phyloP scores from a whole-genome alignment of 2,113 vertebrate genomes.

The Mesoclemmys tuberculata region DNA sequence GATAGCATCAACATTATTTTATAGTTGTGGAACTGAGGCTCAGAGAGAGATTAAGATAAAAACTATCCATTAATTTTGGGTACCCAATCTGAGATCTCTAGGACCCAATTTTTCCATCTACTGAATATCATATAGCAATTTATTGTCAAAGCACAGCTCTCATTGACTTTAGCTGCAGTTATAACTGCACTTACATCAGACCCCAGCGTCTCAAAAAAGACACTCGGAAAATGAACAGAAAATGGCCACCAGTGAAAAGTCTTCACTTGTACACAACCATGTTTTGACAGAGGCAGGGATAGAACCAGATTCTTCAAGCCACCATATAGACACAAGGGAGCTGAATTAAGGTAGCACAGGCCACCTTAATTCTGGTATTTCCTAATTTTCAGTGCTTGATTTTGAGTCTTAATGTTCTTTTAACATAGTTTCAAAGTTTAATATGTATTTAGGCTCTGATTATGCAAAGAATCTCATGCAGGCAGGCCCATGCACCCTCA shows the following conservation, averaged over 20 bases:
- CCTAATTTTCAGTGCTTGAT: too few relatives aligned
- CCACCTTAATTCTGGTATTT: too few relatives aligned
- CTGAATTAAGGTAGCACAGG: too few relatives aligned
- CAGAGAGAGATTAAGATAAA: too few relatives aligned
- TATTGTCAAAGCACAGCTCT: neutral
- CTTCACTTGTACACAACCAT: neutral
- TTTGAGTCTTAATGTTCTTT: too few relatives aligned
- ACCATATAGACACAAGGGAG: neutral
- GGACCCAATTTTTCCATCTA: neutral
- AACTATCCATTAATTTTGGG: too few relatives aligned
- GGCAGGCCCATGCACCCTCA: too few relatives aligned
- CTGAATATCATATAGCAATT: too few relatives aligned
- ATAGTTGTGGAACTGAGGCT: neutral
- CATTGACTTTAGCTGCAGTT: fast-evolving
- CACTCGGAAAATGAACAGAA: neutral
- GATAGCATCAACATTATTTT: neutral
- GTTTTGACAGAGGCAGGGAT: neutral
- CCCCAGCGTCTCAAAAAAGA: neutral
- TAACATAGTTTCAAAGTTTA: too few relatives aligned
- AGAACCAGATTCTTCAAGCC: neutral
- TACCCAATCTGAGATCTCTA: neutral
- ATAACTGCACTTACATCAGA: neutral
- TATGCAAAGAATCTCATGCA: too few relatives aligned
- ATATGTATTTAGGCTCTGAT: too few relatives aligned
- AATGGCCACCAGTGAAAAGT: neutral